phyloP scores from a whole-genome alignment of 1,140 invertebrate species.

The Leptinotarsa texana region DNA sequence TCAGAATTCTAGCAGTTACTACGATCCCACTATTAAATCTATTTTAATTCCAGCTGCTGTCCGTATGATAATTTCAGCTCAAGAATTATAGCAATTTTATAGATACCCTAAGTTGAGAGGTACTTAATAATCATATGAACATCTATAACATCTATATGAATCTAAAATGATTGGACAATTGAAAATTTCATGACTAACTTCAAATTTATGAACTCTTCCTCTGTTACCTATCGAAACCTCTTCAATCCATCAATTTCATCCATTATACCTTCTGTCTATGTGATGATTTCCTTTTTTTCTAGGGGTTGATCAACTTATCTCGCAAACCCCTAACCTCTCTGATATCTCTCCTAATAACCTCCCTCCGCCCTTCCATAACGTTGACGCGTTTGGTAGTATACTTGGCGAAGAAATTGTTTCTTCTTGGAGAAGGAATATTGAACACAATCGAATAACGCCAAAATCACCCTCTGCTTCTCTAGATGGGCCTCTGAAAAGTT shows the following conservation, averaged over 20 bases:
- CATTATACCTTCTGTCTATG: background rate
- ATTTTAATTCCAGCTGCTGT: slow-evolving; percentile 12
- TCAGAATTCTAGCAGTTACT: background rate
- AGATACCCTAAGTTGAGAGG: slow-evolving; percentile 12
- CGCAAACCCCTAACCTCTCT: slow-evolving; percentile 43
- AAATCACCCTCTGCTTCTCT: slow-evolving; percentile 32
- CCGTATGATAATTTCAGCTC: slow-evolving; percentile 2
- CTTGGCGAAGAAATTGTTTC: slow-evolving; percentile 78
- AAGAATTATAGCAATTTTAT: slow-evolving; percentile 16
- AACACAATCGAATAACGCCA: slow-evolving; percentile 60
- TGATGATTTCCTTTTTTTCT: slow-evolving; percentile 43
- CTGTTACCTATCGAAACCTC: background rate
- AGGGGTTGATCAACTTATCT: slow-evolving; percentile 52
- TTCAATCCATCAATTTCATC: background rate
- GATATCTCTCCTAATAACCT: slow-evolving; percentile 58
- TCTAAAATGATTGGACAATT: background rate
- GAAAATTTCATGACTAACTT: too few species aligned
- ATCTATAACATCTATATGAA: background rate
- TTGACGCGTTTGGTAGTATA: slow-evolving; percentile 71
- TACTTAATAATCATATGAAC: background rate
- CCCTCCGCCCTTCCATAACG: slow-evolving; percentile 67
- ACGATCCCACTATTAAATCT: slow-evolving; percentile 12
- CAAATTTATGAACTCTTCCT: too few species aligned
- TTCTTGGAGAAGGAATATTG: slow-evolving; percentile 74
- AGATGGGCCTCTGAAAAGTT: slow-evolving; percentile 43